A percentile compares a stretch with the other conserved stretches of the same genome.
phyloP scores from a whole-genome alignment of 2,888 invertebrate genomes.

The Imbricaverruca yamaguchii region DNA sequence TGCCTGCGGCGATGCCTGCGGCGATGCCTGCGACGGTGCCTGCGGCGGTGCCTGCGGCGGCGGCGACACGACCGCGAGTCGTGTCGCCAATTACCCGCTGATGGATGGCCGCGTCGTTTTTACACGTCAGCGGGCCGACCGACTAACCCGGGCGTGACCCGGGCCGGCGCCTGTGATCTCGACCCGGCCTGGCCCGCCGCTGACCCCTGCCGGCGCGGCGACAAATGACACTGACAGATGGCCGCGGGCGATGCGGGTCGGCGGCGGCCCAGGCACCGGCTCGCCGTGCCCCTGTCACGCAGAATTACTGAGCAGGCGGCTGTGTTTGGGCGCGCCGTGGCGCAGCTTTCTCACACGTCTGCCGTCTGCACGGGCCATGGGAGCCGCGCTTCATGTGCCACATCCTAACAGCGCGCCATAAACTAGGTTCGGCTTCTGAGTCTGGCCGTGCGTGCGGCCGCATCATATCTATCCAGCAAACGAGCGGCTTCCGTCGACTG shows the following conservation, averaged over 20 bases:
- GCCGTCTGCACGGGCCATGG: not conserved
- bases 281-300: not conserved
- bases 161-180: not conserved
- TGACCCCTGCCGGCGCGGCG: not conserved
- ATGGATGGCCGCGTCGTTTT: constrained; percentile 6
- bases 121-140: not conserved
- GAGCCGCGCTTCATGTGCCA: not conserved
- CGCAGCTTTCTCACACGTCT: not conserved
- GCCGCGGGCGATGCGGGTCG: not conserved
- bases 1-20: too few species aligned
- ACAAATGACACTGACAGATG: not conserved
- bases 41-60: too few species aligned
- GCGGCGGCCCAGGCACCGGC: not conserved
- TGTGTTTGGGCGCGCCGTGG: not conserved
- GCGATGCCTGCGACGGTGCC: too few species aligned
- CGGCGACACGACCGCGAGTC: not conserved
- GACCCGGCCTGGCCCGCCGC: too few species aligned
- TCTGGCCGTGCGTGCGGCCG: not conserved
- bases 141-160: not conserved
- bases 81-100: not conserved
- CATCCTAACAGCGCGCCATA: constrained; percentile 3
- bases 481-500: not conserved
- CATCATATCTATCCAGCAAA: not conserved
- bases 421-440: not conserved
- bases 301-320: not conserved